Conservation (phyloP, 2,797 vertebrate genomes). For the Siniperca obscura region DNA sequence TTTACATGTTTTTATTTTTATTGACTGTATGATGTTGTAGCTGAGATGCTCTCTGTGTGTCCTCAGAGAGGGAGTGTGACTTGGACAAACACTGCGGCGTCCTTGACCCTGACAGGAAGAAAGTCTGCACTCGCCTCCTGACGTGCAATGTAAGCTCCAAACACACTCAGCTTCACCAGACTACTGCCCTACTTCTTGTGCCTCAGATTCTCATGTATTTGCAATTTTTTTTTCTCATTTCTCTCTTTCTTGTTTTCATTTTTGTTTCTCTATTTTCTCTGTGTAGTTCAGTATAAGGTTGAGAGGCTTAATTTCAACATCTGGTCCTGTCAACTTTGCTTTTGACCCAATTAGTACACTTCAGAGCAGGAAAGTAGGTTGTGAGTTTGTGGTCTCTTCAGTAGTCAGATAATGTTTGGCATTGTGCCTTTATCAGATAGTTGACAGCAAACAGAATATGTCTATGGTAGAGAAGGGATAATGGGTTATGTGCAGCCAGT, state of each 20-base stretch:
- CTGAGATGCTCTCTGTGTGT: constrained; percentile 56
- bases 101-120: constrained; percentile 93
- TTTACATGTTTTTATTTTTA: neutral
- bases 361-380: constrained; percentile 17
- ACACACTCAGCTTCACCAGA: neutral
- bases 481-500: too few species aligned
- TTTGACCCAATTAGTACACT: constrained; percentile 21
- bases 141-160: constrained; percentile 92
- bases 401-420: constrained; percentile 1
- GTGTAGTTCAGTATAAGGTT: neutral
- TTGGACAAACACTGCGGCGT: constrained; percentile 95
- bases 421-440: neutral
- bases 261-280: neutral
- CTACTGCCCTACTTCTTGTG: neutral
- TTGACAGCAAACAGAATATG: neutral
- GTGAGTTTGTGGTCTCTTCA: constrained; percentile 12
- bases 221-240: neutral
- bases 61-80: constrained; percentile 92
- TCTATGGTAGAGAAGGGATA: too few species aligned
- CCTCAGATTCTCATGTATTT: neutral
- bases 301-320: constrained; percentile 1
- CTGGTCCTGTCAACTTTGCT: neutral
- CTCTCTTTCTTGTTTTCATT: neutral
- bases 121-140: constrained; percentile 93
- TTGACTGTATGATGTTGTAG: constrained; percentile 10